Evolutionary conservation across 2,888 invertebrate species (phyloP).

Genomic region (Darwinula stevensoni): DNA sequence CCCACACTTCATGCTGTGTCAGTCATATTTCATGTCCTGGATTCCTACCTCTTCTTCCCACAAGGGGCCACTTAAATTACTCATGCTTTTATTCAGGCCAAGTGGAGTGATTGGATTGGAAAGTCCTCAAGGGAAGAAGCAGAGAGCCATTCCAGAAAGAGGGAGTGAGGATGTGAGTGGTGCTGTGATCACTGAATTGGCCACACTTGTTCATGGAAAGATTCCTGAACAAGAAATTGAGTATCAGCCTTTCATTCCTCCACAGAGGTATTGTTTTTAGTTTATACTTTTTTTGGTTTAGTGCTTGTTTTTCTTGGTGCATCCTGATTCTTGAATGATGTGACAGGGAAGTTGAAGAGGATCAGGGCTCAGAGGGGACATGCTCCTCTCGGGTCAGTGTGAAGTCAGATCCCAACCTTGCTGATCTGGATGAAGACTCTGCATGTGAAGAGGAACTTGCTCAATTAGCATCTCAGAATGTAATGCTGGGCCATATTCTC

Average conservation of each 20-base stretch:
- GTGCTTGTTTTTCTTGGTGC: too few species aligned
- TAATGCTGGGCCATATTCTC: neutral
- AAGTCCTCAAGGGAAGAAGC: too few species aligned
- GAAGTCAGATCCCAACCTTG: conserved; percentile 78
- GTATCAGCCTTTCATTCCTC: conserved; percentile 11
- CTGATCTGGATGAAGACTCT: conserved; percentile 73
- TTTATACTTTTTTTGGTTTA: too few species aligned
- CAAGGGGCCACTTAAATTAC: too few species aligned
- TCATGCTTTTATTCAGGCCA: too few species aligned
- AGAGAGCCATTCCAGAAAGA: conserved; percentile 13
- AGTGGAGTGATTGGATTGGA: too few species aligned
- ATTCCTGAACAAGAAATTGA: conserved; percentile 12
- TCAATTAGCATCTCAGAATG: too few species aligned
- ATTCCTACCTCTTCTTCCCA: too few species aligned
- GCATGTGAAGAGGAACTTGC: conserved; percentile 46
- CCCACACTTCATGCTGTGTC: too few species aligned
- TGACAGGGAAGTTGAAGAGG: conserved; percentile 28
- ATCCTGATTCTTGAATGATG: conserved; percentile 19
- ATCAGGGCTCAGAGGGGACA: conserved; percentile 18
- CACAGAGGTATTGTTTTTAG: conserved; percentile 8
- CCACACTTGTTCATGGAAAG: conserved; percentile 18
- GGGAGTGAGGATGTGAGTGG: conserved; percentile 9
- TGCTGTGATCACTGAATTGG: conserved; percentile 20
- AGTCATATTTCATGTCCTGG: too few species aligned
- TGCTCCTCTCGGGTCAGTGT: conserved; percentile 74